Base-by-base conservation (phyloP, 1,140 invertebrate genomes). In the Caligus rogercresseyi region DNA sequence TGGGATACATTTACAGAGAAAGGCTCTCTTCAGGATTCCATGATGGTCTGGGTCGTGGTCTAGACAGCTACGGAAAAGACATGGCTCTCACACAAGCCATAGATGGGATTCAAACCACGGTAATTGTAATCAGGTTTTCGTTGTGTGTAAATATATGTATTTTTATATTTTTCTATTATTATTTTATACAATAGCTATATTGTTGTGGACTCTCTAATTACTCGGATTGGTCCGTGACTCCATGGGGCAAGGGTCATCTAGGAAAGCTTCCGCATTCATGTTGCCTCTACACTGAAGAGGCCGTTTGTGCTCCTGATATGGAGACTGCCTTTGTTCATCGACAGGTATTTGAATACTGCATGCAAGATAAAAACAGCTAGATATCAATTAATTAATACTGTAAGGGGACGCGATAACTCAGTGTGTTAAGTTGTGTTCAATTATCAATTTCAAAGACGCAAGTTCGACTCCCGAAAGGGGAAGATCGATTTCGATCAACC, bases 31-130 rank as follows among this genome's bases (percentile, higher is more conserved):
- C 57, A 3, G 57, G 24, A 25, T 60, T 60, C 26, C 24, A 60
- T 31, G 26, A 25, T 24, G 57, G 23, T n/a, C n/a, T 60, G 24
- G 23, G n/a, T 26, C 25, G 16, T 3, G 57, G 57, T 3, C n/a
- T 60, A 18, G 23, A 60, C 18, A 16, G 18, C 11, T 60, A 60
- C 51, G 57, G 57, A 43, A 60, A 60, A 16, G 57, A 60, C 15
- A 18, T 16, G 15, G 26, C 16, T 15, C n/a, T 25, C 16, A 60
- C 24, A 1, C 18, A 21, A 25, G 57, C 26, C 57, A 43, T 60
- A n/a, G 57, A 60, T 60, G 57, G 25, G 20, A 60, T 60, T 25
- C 57, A 60, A 60, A 25, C 57, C 18, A 60, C 57, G 15, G 57
- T 60, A 60, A 60, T 23, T 54, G n/a, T 7, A 7, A 13, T 19